Evolutionary conservation across 1,140 invertebrate species (phyloP), one percentile per base, ranked within the genome.

Genomic region (Meloidogyne hapla): DNA sequence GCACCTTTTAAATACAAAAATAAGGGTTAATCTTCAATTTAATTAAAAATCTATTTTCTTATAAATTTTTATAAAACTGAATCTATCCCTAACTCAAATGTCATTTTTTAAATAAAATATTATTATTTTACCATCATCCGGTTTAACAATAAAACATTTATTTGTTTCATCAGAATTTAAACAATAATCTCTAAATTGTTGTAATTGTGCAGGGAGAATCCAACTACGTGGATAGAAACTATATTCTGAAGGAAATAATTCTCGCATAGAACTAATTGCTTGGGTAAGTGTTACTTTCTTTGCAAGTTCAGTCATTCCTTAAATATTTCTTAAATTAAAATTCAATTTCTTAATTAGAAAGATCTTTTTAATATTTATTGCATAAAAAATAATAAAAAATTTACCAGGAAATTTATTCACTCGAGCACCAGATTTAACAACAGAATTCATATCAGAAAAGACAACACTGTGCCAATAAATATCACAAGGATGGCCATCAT

Each of bases 191-290:
- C 78, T 75, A 73, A 89, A 88, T 38, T 89, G 85, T 63, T 81
- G 76, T 48, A 87, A 83, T 75, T 90, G 89, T 28, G 88, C 87
- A 3, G 89, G 89, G 1, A 90, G 83, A 67, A 89, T 88, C 89
- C 89, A 90, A 23, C 88, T 88, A 42, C 86, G 80, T 0, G 89
- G 89, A 81, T 90, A 90, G 81, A 90, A 90, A 70, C 85, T 76
- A 77, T 89, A 90, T 38, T 90, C 88, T 10, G 85, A 78, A 1
- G 89, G 89, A 79, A 89, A 90, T 26, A 90, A 69, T 38, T 78
- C 74, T 71, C 84, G 84, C 89, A 90, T 89, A 23, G 86, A 84
- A 48, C 88, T 84, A 25, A 90, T 80, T 13, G 88, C 81, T 71
- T 88, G 85, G 26, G 89, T 89, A 33, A 90, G 80, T 23, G 88